A percentile compares a stretch with the other conserved stretches of the same genome.
Conservation (phyloP, 2,888 invertebrate genomes). For the Agonopterix heracliana region DNA sequence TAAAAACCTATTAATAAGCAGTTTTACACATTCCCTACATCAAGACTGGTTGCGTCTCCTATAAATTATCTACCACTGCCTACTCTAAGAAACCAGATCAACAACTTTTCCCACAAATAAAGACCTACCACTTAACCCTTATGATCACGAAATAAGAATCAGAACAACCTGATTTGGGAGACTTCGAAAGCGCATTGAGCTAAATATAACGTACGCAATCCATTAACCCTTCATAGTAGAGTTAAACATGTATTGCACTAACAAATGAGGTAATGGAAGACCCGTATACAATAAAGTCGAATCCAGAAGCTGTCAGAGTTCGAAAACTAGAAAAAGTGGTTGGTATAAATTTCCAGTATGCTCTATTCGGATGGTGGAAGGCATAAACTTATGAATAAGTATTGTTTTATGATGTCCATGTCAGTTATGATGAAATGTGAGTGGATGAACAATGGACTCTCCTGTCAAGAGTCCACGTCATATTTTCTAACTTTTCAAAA, state of each 20-base stretch:
- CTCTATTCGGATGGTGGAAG: not conserved
- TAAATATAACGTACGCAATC: not conserved
- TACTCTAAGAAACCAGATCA: not conserved
- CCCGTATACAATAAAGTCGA: not conserved
- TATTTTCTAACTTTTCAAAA: no score
- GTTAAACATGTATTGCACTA: not conserved
- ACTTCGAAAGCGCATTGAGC: no score
- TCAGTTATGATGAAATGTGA: no score
- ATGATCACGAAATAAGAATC: not conserved
- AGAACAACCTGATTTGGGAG: no score
- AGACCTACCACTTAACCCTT: not conserved
- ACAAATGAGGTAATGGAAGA: conserved; percentile 3
- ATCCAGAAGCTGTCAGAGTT: conserved; percentile 2
- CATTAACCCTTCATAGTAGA: not conserved
- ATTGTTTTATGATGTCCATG: no score
- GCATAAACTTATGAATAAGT: not conserved
- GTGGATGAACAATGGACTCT: no score
- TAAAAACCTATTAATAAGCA: conserved; percentile 13
- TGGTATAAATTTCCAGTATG: conserved; percentile 9
- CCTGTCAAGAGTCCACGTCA: no score
- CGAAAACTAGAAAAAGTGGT: conserved; percentile 9
- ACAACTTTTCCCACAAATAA: not conserved
- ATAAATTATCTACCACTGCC: conserved; percentile 6
- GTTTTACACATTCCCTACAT: conserved; percentile 11
- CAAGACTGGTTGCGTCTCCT: conserved; percentile 4